Evolutionary conservation across 2,888 invertebrate genomes (phyloP).

Genomic region (Actias luna): DNA sequence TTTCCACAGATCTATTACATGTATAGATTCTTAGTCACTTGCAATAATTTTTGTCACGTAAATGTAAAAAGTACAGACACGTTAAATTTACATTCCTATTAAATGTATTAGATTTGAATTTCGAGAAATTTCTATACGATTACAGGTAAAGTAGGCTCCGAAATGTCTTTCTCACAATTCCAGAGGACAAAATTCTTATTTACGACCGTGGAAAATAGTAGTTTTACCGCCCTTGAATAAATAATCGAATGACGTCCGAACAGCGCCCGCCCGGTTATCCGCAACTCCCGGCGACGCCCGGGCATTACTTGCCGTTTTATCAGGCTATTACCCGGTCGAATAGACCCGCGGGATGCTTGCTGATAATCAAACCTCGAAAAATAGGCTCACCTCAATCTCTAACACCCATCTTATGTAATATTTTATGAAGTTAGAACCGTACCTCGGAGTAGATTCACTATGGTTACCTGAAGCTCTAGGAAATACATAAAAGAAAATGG

Average conservation of each 20-base stretch:
- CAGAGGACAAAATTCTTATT: constrained; percentile 8
- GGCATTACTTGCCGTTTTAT: background rate
- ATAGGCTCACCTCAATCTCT: background rate
- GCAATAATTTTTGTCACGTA: too few species aligned
- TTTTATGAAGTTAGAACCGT: background rate
- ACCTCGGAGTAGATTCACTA: too few species aligned
- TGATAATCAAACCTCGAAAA: background rate
- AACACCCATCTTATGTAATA: background rate
- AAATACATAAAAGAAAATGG: too few species aligned
- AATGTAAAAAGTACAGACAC: too few species aligned
- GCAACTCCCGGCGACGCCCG: background rate
- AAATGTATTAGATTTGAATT: too few species aligned
- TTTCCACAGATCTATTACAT: too few species aligned
- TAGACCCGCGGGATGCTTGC: background rate
- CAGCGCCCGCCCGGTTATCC: background rate
- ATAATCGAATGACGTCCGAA: constrained; percentile 15
- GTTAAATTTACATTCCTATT: too few species aligned
- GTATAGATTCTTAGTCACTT: too few species aligned
- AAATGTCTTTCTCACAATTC: constrained; percentile 5
- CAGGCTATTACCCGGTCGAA: background rate
- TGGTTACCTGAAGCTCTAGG: too few species aligned
- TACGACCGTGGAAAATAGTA: constrained; percentile 12
- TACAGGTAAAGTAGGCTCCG: constrained; percentile 9
- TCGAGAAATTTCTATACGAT: background rate
- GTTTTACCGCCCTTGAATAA: constrained; percentile 17